These are phyloP conservation scores for Dreissena rostriformis DNA, from an alignment of 1,140 invertebrate species.

Conservation along the genomic window DNA sequence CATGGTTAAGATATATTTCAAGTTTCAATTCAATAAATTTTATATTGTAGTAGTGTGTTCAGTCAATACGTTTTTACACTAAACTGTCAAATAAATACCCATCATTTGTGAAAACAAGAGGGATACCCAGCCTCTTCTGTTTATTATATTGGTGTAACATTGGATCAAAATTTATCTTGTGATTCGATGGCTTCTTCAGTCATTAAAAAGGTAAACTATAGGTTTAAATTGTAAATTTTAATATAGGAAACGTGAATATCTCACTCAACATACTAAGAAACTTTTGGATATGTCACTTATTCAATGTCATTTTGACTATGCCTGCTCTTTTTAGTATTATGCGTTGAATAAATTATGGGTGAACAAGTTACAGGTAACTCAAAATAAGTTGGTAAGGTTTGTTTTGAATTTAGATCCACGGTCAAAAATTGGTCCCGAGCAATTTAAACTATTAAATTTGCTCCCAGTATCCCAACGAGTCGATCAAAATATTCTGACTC, in stretches of 20 bases:
- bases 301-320: constrained; percentile 49
- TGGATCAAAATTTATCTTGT: constrained; percentile 34
- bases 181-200: constrained; percentile 26
- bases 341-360: constrained; percentile 12
- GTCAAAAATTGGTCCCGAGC: constrained; percentile 16
- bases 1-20: no score
- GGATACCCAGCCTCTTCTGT: constrained; percentile 2
- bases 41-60: no score
- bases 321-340: constrained; percentile 24
- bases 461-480: constrained; percentile 17
- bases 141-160: constrained; percentile 33
- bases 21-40: no score
- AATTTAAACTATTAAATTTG: constrained; percentile 20
- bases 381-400: constrained; percentile 47
- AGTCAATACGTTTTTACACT: no score
- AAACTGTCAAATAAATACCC: no score
- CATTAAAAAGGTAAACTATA: constrained; percentile 33
- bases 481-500: constrained; percentile 10
- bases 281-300: background rate
- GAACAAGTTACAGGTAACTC: constrained; percentile 47
- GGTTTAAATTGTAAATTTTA: constrained; percentile 27
- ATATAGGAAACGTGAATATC: constrained; percentile 29
- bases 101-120: no score
- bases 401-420: constrained; percentile 19
- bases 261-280: background rate